Evolutionary conservation across 1,140 invertebrate species (phyloP).

Genomic region (Ceratosolen solmsi): DNA sequence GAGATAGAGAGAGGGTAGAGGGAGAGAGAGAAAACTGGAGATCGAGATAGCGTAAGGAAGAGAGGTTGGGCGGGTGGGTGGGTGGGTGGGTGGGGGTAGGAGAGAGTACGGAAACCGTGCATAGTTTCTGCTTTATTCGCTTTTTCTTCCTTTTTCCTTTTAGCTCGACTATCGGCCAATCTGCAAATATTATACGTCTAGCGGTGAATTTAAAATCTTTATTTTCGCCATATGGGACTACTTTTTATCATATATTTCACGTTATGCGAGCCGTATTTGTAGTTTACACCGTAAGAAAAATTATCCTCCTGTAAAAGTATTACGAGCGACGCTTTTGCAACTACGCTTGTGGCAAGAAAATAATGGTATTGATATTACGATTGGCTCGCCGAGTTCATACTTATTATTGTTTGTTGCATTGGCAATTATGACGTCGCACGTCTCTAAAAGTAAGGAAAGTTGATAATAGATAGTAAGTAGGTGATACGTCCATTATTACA

Average conservation of each 20-base stretch:
- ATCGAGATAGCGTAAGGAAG: too few relatives aligned
- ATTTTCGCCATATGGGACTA: neutral
- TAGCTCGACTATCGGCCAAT: neutral
- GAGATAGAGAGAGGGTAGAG: neutral
- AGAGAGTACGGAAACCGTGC: too few relatives aligned
- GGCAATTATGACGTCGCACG: too few relatives aligned
- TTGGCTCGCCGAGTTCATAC: neutral
- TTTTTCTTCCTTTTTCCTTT: neutral
- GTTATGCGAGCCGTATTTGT: neutral
- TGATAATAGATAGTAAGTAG: too few relatives aligned
- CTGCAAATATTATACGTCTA: constrained; percentile 27
- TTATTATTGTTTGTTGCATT: neutral
- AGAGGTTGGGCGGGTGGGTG: neutral
- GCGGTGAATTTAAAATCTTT: constrained; percentile 21
- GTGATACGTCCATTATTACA: too few relatives aligned
- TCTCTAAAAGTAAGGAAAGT: too few relatives aligned
- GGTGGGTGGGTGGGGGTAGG: neutral
- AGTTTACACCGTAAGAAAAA: neutral
- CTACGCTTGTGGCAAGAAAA: neutral
- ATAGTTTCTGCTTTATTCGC: constrained; percentile 9
- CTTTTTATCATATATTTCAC: neutral
- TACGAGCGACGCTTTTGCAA: too few relatives aligned
- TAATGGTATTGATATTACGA: neutral
- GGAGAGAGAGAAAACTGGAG: neutral
- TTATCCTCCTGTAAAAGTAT: neutral